Percentiles rank a stretch among this genome's conserved stretches.
These are phyloP conservation scores for Ligdia adustata DNA, from an alignment of 2,888 invertebrate genomes.

Conservation along the genomic window DNA sequence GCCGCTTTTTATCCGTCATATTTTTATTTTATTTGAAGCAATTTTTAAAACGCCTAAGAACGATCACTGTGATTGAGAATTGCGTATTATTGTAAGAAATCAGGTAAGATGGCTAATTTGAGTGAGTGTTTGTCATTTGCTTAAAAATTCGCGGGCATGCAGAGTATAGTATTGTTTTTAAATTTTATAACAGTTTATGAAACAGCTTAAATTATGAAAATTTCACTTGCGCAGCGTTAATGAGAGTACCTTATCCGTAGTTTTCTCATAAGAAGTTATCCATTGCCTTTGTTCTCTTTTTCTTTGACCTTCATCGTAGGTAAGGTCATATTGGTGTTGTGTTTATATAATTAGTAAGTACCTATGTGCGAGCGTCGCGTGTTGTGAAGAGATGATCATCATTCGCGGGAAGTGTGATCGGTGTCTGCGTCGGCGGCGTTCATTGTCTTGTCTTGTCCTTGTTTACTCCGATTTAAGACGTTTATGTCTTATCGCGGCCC, in stretches of 20 bases:
- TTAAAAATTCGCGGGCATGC: no score
- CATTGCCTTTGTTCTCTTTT: conserved; percentile 37
- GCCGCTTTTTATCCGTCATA: no score
- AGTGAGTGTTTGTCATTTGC: no score
- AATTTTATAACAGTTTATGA: no score
- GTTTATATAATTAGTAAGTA: conserved; percentile 64
- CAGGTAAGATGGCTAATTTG: conserved; percentile 22
- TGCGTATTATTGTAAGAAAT: no score
- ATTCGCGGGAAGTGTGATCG: conserved; percentile 49
- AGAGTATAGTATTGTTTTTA: no score
- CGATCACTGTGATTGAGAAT: conserved; percentile 31
- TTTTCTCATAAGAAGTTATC: conserved; percentile 28
- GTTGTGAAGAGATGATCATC: conserved; percentile 42
- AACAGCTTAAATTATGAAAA: no score
- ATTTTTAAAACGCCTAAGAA: conserved; percentile 42
- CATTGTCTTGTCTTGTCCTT: conserved; percentile 54
- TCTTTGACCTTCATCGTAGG: conserved; percentile 63
- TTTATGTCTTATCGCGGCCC: conserved; percentile 48
- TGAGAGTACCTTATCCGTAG: no score
- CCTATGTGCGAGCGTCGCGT: conserved; percentile 11
- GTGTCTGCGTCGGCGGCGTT: conserved; percentile 38
- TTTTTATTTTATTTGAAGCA: no score
- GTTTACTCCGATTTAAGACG: conserved; percentile 42
- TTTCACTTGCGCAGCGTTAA: no score
- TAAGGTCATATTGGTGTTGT: conserved; percentile 68